Conservation (phyloP, 1,140 invertebrate genomes). For the Drosophila varians region DNA sequence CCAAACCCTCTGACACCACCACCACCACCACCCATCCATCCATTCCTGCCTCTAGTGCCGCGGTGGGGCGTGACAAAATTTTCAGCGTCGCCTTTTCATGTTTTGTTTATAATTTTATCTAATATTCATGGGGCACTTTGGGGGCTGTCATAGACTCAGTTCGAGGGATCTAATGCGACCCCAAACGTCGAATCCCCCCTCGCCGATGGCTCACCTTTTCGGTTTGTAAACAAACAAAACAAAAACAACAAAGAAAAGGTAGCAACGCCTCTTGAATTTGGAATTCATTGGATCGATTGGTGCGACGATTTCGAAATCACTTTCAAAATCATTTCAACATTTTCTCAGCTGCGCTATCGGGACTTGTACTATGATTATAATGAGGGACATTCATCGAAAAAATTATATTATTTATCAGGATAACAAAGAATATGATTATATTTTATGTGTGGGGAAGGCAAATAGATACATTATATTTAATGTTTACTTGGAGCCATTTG, state of each 20-base stretch:
- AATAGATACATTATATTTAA: neutral
- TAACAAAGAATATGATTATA: neutral
- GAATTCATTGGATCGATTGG: slow-evolving; percentile 41
- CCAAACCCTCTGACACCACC: neutral
- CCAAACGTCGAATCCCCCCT: neutral
- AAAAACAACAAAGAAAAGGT: neutral
- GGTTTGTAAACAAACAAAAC: slow-evolving; percentile 66
- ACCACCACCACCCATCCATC: neutral
- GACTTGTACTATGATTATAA: slow-evolving; percentile 6
- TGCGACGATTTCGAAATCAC: slow-evolving; percentile 62
- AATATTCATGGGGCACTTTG: slow-evolving; percentile 64
- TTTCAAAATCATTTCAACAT: slow-evolving; percentile 43
- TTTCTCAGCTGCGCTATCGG: slow-evolving; percentile 19
- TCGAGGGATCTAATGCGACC: slow-evolving; percentile 32
- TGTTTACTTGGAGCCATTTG: slow-evolving; percentile 14
- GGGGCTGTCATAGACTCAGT: slow-evolving; percentile 45
- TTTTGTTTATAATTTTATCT: slow-evolving; percentile 80
- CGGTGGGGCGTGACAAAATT: slow-evolving; percentile 73
- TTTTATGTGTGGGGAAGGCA: neutral
- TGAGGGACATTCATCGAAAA: neutral
- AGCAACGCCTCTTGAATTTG: slow-evolving; percentile 60
- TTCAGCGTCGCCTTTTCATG: slow-evolving; percentile 63
- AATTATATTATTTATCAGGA: neutral
- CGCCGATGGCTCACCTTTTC: slow-evolving; percentile 3
- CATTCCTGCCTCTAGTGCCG: slow-evolving; percentile 9